phyloP scores from a whole-genome alignment of 1,140 invertebrate genomes.

The Aphaenogaster ashmeadi region DNA sequence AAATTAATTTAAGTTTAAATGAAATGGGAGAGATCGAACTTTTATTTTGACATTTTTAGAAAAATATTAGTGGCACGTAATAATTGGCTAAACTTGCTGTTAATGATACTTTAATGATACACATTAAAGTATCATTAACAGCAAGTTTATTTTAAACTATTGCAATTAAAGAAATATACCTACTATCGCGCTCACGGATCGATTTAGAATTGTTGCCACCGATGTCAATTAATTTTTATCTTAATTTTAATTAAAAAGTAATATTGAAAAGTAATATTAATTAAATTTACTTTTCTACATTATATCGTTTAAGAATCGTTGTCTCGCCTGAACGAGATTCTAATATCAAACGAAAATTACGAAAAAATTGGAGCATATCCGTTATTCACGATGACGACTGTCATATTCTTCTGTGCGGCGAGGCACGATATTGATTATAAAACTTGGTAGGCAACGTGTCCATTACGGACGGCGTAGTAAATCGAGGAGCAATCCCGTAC shows the following conservation, averaged over 20 bases:
- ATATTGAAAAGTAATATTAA: background rate
- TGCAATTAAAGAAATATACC: background rate
- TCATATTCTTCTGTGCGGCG: constrained; percentile 18
- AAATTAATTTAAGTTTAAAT: background rate
- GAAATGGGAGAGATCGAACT: background rate
- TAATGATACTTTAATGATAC: no score
- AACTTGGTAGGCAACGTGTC: constrained; percentile 51
- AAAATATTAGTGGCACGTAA: background rate
- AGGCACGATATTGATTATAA: constrained; percentile 33
- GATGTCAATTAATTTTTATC: constrained; percentile 1
- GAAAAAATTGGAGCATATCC: background rate
- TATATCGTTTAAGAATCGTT: background rate
- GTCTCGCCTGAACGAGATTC: background rate
- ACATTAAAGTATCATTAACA: background rate
- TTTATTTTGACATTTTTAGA: background rate
- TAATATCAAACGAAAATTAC: background rate
- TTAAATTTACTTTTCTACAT: background rate
- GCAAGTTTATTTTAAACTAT: background rate
- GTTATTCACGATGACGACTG: constrained; percentile 13
- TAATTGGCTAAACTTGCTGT: no score
- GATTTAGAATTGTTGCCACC: background rate
- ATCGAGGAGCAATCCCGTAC: constrained; percentile 38
- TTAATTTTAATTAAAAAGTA: background rate
- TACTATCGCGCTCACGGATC: background rate
- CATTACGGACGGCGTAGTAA: constrained; percentile 38